These are phyloP conservation scores for Choreutis nemorana DNA, from an alignment of 2,888 invertebrate genomes.

Conservation along the genomic window DNA sequence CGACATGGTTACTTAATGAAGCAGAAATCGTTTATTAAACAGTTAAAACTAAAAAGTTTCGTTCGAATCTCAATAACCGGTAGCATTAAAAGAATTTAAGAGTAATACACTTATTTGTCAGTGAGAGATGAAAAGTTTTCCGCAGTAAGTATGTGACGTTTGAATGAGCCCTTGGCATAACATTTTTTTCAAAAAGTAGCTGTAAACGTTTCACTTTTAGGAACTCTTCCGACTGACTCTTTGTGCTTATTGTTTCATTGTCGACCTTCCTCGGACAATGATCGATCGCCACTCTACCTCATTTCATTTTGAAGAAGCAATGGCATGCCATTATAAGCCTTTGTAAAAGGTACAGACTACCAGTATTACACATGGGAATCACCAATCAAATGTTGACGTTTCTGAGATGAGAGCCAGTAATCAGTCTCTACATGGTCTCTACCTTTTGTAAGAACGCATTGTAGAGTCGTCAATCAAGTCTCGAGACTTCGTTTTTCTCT, in stretches of 20 bases:
- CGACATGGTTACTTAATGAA: background rate
- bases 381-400: conserved; percentile 61
- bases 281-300: conserved; percentile 31
- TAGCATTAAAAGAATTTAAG: too few relatives aligned
- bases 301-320: conserved; percentile 19
- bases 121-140: conserved; percentile 5
- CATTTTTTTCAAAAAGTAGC: conserved; percentile 9
- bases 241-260: conserved; percentile 32
- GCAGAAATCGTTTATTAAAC: conserved; percentile 2
- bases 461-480: conserved; percentile 48
- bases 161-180: too few relatives aligned
- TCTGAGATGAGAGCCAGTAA: conserved; percentile 44
- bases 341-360: conserved; percentile 30
- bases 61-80: too few relatives aligned
- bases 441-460: conserved; percentile 25
- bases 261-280: conserved; percentile 44
- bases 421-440: conserved; percentile 36
- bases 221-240: conserved; percentile 18
- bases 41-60: too few relatives aligned
- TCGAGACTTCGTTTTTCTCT: conserved; percentile 26
- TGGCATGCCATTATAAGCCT: conserved; percentile 7
- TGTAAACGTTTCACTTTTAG: conserved; percentile 11
- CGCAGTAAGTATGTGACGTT: too few relatives aligned
- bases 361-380: conserved; percentile 64
- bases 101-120: too few relatives aligned